These are phyloP conservation scores for Pterocles orientalis DNA, from an alignment of 2,113 vertebrate genomes.

Conservation along the genomic window DNA sequence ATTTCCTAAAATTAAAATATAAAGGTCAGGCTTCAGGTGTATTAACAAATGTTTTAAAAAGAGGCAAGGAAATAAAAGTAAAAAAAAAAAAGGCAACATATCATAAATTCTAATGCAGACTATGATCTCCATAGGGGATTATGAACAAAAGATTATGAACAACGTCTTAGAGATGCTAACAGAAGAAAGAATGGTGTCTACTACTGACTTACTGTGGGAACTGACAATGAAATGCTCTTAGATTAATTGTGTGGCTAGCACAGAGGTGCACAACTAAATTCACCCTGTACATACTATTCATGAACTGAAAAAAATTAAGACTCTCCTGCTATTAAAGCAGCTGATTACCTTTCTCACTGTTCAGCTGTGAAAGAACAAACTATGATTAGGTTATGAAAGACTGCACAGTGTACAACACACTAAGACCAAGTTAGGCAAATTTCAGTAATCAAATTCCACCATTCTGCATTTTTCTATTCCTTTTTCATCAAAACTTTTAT, in stretches of 20 bases:
- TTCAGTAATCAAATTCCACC: background rate
- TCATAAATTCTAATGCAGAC: background rate
- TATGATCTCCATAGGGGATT: background rate
- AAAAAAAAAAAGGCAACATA: background rate
- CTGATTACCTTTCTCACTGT: background rate
- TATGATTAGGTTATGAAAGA: background rate
- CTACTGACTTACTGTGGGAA: background rate
- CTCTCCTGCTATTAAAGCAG: background rate
- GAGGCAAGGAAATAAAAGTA: background rate
- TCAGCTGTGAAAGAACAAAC: background rate
- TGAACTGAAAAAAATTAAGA: background rate
- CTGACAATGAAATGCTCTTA: background rate
- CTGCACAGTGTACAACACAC: background rate
- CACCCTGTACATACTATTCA: background rate
- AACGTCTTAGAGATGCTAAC: background rate
- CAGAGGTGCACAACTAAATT: background rate
- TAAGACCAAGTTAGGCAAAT: background rate
- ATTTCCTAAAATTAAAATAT: constrained; percentile 84
- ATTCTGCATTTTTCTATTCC: background rate
- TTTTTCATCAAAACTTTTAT: background rate
- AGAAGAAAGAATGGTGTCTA: background rate
- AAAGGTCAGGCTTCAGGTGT: background rate
- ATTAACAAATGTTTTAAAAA: background rate
- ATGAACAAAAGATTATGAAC: background rate
- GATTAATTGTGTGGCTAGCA: background rate